phyloP scores from a whole-genome alignment of 2,113 vertebrate species.

The Camelus bactrianus region DNA sequence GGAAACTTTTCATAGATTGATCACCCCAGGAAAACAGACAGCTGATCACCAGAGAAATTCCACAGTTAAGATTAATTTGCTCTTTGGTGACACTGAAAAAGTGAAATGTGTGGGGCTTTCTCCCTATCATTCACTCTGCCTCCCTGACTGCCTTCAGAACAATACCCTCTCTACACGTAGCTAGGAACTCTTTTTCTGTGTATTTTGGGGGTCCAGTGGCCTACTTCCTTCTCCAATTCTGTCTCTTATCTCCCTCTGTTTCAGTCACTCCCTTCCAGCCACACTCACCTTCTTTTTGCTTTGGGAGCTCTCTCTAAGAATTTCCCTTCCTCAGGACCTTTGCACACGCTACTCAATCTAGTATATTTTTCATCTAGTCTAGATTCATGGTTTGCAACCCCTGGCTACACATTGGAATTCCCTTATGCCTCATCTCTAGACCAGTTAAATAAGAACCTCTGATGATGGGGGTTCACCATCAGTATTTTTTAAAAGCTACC shows the following conservation, averaged over 20 bases:
- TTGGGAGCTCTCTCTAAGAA: background rate
- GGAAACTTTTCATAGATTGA: conserved; percentile 80
- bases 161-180: background rate
- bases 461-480: background rate
- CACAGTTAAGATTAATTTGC: conserved; percentile 64
- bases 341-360: background rate
- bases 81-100: conserved; percentile 12
- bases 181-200: background rate
- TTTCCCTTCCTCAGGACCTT: background rate
- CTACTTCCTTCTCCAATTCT: background rate
- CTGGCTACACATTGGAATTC: background rate
- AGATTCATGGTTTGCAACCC: background rate
- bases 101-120: background rate
- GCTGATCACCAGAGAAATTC: conserved; percentile 75
- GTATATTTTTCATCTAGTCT: background rate
- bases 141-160: background rate
- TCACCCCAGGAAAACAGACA: conserved; percentile 79
- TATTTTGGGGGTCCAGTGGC: background rate
- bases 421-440: background rate
- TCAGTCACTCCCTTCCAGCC: background rate
- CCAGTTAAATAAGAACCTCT: background rate
- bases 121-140: background rate
- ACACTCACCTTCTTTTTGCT: background rate
- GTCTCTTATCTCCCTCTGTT: background rate
- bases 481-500: background rate